These are phyloP conservation scores for Uropsilus gracilis DNA, from an alignment of 2,113 vertebrate species.

Conservation along the genomic window DNA sequence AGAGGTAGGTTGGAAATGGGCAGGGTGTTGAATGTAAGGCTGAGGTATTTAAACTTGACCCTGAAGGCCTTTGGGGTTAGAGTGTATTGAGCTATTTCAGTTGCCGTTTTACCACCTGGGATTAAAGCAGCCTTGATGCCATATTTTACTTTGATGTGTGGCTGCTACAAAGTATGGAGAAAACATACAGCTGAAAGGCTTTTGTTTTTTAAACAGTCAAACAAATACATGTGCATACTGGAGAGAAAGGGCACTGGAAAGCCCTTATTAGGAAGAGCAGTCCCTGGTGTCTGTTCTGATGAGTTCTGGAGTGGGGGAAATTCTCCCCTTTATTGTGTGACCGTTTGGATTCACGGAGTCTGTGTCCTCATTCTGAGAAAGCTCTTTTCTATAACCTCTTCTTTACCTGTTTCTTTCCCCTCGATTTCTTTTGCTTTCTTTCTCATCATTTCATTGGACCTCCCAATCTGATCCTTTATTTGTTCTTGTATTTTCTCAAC, in stretches of 20 bases:
- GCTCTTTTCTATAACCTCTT: neutral
- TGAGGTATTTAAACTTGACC: neutral
- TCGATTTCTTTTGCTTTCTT: neutral
- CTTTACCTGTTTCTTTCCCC: neutral
- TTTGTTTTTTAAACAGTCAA: neutral
- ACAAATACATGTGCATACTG: neutral
- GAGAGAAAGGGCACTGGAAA: neutral
- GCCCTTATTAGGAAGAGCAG: neutral
- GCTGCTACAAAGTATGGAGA: neutral
- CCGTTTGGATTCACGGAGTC: neutral
- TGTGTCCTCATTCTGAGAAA: neutral
- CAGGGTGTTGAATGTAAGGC: neutral
- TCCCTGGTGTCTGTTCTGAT: neutral
- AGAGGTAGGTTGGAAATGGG: neutral
- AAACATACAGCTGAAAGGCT: neutral
- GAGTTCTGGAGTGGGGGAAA: too few relatives aligned
- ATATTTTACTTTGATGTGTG: neutral
- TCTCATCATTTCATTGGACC: neutral
- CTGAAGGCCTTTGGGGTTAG: neutral
- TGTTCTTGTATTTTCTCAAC: neutral
- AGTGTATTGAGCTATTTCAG: neutral
- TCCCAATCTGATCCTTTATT: neutral
- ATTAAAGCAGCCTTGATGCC: neutral
- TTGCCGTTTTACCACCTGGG: neutral
- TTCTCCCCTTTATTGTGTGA: neutral